Evolutionary conservation across 2,888 invertebrate genomes (phyloP).

Genomic region (Synergus umbraculus): DNA sequence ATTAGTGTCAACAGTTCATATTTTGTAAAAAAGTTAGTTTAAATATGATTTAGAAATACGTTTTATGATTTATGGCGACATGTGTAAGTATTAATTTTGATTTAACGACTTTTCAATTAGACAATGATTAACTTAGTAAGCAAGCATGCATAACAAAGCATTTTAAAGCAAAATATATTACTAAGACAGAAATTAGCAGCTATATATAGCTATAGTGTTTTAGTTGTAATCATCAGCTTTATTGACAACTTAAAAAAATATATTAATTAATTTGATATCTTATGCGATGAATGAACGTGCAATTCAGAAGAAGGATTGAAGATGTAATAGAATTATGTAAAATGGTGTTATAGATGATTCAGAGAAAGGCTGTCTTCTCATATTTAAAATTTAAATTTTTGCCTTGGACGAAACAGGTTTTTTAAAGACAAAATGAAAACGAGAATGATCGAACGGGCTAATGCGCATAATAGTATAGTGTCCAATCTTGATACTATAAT

Average conservation of each 20-base stretch:
- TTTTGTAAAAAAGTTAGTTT: not conserved
- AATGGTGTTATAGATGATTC: not conserved
- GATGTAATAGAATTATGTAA: not conserved
- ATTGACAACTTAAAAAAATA: not conserved
- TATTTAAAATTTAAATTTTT: not conserved
- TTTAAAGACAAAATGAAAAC: slow-evolving; percentile 3
- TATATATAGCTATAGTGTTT: no score
- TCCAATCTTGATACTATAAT: slow-evolving; percentile 18
- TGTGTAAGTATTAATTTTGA: not conserved
- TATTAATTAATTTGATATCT: not conserved
- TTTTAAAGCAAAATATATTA: not conserved
- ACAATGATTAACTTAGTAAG: not conserved
- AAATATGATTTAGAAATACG: not conserved
- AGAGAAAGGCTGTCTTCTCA: not conserved
- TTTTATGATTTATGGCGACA: not conserved
- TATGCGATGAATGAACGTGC: not conserved
- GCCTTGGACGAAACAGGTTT: not conserved
- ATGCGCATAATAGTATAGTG: not conserved
- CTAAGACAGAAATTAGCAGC: not conserved
- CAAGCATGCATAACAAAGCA: not conserved
- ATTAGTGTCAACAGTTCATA: no score
- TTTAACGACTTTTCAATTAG: not conserved
- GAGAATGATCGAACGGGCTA: slow-evolving; percentile 12
- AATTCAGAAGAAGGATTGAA: not conserved
- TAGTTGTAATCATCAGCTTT: no score